Conservation (phyloP, 2,888 invertebrate species). For the Eupithecia exiguata region DNA sequence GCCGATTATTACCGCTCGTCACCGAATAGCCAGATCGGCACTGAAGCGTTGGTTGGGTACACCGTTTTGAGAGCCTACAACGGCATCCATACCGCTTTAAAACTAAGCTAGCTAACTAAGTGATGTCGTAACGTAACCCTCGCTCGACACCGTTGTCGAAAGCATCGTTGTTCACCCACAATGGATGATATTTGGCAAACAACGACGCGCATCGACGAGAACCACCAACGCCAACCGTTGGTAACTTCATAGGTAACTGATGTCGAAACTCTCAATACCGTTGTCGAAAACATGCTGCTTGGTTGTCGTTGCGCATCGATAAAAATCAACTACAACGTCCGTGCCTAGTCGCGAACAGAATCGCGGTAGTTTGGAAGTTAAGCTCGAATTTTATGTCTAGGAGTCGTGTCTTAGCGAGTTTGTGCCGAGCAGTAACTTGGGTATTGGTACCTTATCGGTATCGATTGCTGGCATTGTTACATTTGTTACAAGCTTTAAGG, state of each 20-base stretch:
- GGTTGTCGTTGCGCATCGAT: background rate
- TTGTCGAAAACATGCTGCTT: background rate
- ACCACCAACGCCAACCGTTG: background rate
- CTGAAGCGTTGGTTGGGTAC: no score
- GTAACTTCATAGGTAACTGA: background rate
- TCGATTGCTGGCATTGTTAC: background rate
- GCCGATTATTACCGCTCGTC: no score
- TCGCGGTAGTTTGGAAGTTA: conserved; percentile 4
- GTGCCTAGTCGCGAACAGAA: conserved; percentile 10
- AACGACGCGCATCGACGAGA: background rate
- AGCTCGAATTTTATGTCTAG: conserved; percentile 11
- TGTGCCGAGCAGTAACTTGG: conserved; percentile 7
- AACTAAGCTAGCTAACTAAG: no score
- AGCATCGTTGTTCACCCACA: background rate
- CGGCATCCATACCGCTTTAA: no score
- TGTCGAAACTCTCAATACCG: background rate
- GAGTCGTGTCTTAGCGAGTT: conserved; percentile 8
- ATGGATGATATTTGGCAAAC: background rate
- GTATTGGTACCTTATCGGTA: background rate
- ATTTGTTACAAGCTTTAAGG: background rate
- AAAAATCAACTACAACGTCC: background rate
- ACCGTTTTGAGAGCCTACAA: no score
- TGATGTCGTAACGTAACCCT: background rate
- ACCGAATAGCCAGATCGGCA: no score
- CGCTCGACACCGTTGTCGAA: background rate